phyloP scores from a whole-genome alignment of 2,113 vertebrate species.

The Polyodon spathula region DNA sequence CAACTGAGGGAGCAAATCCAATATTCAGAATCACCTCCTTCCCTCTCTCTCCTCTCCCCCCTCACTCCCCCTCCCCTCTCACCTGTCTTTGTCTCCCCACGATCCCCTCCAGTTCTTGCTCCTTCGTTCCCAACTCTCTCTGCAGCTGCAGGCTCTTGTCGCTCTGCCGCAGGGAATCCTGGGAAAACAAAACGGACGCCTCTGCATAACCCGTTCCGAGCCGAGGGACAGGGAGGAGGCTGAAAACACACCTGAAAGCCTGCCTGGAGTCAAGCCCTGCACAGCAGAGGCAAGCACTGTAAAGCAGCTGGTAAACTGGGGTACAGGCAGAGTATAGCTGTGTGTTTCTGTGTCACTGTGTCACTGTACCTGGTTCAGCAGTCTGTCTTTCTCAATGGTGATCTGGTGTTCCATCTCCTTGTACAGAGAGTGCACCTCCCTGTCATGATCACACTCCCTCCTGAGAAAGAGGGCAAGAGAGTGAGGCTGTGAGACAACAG shows the following conservation, averaged over 20 bases:
- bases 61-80: not conserved
- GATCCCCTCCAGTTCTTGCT: constrained; percentile 76
- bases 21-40: not conserved
- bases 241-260: too few species aligned
- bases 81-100: constrained; percentile 74
- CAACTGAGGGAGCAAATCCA: constrained; percentile 49
- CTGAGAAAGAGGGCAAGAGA: constrained; percentile 39
- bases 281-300: too few species aligned
- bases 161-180: constrained; percentile 63
- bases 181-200: constrained; percentile 9
- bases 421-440: constrained; percentile 75
- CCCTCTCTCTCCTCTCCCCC: not conserved
- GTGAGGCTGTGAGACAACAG: constrained; percentile 1
- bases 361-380: constrained; percentile 61
- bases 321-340: too few species aligned
- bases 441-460: constrained; percentile 77
- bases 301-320: too few species aligned
- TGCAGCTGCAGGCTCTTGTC: constrained; percentile 62
- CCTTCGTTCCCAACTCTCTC: constrained; percentile 65
- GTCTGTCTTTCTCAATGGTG: constrained; percentile 62
- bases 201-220: too few species aligned
- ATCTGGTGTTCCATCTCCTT: constrained; percentile 89
- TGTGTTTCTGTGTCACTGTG: not conserved
- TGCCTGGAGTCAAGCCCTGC: too few species aligned
- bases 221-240: too few species aligned